Conservation (phyloP, 1,140 invertebrate genomes). For the Coptotermes formosanus region DNA sequence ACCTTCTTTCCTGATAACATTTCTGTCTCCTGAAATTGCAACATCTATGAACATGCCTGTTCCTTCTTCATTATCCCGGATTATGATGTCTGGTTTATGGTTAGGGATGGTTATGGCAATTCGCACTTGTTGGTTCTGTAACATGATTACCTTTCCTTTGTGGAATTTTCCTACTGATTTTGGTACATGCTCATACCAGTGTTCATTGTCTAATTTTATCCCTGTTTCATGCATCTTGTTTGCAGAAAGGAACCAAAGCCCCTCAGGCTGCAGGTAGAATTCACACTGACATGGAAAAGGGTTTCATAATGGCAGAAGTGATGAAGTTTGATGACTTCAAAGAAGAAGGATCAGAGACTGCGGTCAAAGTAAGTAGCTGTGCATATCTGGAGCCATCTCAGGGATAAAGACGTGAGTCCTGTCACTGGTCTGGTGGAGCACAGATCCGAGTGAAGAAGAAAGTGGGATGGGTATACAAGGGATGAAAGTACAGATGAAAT, state of each 20-base stretch:
- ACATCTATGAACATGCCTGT: no score
- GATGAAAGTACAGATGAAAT: background rate
- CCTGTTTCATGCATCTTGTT: slow-evolving; percentile 31
- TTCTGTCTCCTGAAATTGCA: no score
- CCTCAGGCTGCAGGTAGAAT: slow-evolving; percentile 97
- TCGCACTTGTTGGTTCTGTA: no score
- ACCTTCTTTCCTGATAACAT: no score
- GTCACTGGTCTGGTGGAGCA: background rate
- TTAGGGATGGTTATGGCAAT: no score
- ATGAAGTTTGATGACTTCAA: slow-evolving; percentile 99
- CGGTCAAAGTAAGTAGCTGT: slow-evolving; percentile 66
- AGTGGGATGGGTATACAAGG: background rate
- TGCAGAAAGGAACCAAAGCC: slow-evolving; percentile 93
- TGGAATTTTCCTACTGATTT: no score
- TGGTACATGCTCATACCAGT: no score
- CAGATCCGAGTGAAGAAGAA: background rate
- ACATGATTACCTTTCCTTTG: no score
- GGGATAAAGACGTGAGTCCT: background rate
- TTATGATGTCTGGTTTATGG: no score
- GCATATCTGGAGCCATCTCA: no score
- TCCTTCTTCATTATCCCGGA: no score
- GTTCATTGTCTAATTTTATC: no score
- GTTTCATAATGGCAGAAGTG: slow-evolving; percentile 99
- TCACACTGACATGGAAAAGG: slow-evolving; percentile 99
- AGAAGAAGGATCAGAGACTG: slow-evolving; percentile 88